phyloP scores from a whole-genome alignment of 1,140 invertebrate species.

The Doryteuthis pealeii region DNA sequence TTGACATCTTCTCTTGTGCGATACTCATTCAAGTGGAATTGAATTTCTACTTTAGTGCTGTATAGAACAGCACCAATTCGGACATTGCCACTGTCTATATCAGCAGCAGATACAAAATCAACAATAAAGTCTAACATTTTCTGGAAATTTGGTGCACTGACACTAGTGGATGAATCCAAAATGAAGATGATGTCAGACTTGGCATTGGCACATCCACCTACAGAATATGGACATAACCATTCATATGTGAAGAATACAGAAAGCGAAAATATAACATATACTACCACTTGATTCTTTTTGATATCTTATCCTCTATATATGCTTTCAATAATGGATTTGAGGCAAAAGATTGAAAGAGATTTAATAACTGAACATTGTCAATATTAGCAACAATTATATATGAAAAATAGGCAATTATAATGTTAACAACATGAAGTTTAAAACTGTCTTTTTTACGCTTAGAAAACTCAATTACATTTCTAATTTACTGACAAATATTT shows the following conservation, averaged over 20 bases:
- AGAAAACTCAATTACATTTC: no score
- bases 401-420: no score
- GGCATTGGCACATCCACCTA: conserved; percentile 22
- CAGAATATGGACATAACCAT: not conserved
- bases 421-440: no score
- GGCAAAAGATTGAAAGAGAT: no score
- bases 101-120: conserved; percentile 35
- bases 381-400: no score
- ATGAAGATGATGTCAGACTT: conserved; percentile 41
- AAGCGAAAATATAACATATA: not conserved
- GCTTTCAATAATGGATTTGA: no score
- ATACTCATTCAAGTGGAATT: conserved; percentile 42
- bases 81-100: conserved; percentile 41
- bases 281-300: no score
- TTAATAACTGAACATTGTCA: no score
- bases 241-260: not conserved
- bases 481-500: no score
- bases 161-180: conserved; percentile 44
- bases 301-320: no score
- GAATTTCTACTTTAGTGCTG: conserved; percentile 36
- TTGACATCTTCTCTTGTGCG: conserved; percentile 28
- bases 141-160: conserved; percentile 37
- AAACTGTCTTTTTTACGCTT: no score
- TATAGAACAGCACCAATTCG: conserved; percentile 44
- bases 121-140: conserved; percentile 41